A percentile compares a stretch with the other conserved stretches of the same genome.
phyloP scores from a whole-genome alignment of 2,888 invertebrate species.

The Ophioninae sp. region DNA sequence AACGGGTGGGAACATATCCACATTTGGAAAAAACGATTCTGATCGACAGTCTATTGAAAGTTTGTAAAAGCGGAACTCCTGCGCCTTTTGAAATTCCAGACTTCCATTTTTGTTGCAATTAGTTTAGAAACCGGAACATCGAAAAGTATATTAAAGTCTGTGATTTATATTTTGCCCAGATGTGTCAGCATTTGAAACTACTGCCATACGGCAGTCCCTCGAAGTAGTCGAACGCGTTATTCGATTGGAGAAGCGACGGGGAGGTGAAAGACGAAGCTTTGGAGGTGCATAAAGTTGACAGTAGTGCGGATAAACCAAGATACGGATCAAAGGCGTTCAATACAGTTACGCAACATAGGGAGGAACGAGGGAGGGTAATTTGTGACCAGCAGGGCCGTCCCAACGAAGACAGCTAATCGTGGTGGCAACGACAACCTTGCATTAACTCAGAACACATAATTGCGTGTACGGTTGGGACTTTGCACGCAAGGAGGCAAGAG shows the following conservation, averaged over 20 bases:
- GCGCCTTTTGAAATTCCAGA: too few species aligned
- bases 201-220: too few species aligned
- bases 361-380: constrained; percentile 56
- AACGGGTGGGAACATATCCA: too few species aligned
- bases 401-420: constrained; percentile 68
- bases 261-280: neutral
- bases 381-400: constrained; percentile 56
- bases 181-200: too few species aligned
- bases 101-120: too few species aligned
- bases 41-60: too few species aligned
- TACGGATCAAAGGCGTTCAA: constrained; percentile 56
- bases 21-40: too few species aligned
- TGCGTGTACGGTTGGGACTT: constrained; percentile 66
- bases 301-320: constrained; percentile 42
- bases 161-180: too few species aligned
- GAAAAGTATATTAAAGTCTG: too few species aligned
- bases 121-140: too few species aligned
- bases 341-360: neutral
- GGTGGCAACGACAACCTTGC: constrained; percentile 67
- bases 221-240: neutral
- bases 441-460: constrained; percentile 70
- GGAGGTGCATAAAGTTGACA: neutral
- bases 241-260: neutral
- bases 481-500: constrained; percentile 63
- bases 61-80: too few species aligned